Conservation (phyloP, 2,888 invertebrate genomes). For the Apoderus coryli region DNA sequence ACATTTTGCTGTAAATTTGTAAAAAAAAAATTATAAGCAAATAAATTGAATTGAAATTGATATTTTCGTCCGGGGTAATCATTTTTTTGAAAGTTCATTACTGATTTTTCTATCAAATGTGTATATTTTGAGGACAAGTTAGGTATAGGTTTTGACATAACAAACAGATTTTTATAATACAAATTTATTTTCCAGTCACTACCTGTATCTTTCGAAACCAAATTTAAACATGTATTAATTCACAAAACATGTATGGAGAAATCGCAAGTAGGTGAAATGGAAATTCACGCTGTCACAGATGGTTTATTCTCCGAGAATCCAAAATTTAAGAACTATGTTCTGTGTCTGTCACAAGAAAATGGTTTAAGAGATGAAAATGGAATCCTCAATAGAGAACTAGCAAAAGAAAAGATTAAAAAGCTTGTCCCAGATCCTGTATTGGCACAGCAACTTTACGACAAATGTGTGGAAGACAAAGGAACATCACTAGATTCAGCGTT, state of each 20-base stretch:
- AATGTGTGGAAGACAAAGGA: slow-evolving; percentile 9
- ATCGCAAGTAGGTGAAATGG: slow-evolving; percentile 11
- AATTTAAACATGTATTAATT: slow-evolving; percentile 7
- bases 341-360: slow-evolving; percentile 14
- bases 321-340: slow-evolving; percentile 13
- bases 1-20: too few relatives aligned
- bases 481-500: slow-evolving; percentile 11
- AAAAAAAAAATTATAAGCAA: too few relatives aligned
- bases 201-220: slow-evolving; percentile 9
- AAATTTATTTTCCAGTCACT: slow-evolving; percentile 5
- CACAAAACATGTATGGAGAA: slow-evolving; percentile 13
- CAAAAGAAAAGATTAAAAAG: slow-evolving; percentile 7
- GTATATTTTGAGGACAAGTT: too few relatives aligned
- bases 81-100: too few relatives aligned
- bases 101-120: too few relatives aligned
- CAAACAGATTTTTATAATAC: too few relatives aligned
- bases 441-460: slow-evolving; percentile 7
- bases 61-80: too few relatives aligned
- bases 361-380: slow-evolving; percentile 14
- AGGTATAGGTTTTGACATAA: too few relatives aligned
- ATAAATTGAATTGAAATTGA: too few relatives aligned
- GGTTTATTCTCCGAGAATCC: slow-evolving; percentile 14
- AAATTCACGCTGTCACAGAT: slow-evolving; percentile 8
- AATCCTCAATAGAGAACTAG: slow-evolving; percentile 8
- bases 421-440: slow-evolving; percentile 8